A percentile compares a stretch with the other conserved stretches of the same genome.
Conservation (phyloP, 2,113 vertebrate genomes). For the Lophotis ruficrista region DNA sequence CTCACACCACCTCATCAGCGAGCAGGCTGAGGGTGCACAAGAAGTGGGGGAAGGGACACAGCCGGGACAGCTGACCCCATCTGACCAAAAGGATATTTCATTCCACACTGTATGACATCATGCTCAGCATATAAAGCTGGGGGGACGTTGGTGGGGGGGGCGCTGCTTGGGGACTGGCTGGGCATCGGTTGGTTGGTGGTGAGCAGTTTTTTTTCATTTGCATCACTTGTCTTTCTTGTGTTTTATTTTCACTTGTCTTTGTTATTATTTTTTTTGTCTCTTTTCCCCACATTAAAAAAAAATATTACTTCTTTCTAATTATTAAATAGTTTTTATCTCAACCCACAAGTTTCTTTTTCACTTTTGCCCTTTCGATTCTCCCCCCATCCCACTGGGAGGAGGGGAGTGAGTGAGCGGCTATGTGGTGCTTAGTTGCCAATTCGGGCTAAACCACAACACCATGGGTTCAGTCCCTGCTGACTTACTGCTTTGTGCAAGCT, state of each 20-base stretch:
- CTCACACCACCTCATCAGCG: background rate
- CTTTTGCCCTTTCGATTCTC: background rate
- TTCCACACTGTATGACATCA: background rate
- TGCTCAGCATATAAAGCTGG: background rate
- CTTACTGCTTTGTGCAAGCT: background rate
- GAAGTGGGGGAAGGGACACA: background rate
- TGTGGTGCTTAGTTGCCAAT: background rate
- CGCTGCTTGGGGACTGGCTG: background rate
- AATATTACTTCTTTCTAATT: background rate
- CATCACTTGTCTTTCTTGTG: background rate
- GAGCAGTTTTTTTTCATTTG: background rate
- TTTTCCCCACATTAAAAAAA: background rate
- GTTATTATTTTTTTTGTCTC: background rate
- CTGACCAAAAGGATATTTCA: background rate
- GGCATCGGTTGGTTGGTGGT: background rate
- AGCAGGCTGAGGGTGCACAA: background rate
- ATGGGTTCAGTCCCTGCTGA: background rate
- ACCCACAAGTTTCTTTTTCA: background rate
- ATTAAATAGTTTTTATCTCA: background rate
- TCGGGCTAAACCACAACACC: background rate
- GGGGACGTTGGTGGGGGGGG: accelerated
- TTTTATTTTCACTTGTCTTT: background rate
- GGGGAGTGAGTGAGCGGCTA: too few species aligned
- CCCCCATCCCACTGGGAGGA: too few species aligned
- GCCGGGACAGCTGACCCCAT: background rate